phyloP scores from a whole-genome alignment of 2,113 vertebrate species.

The Sarotherodon lohbergeri region DNA sequence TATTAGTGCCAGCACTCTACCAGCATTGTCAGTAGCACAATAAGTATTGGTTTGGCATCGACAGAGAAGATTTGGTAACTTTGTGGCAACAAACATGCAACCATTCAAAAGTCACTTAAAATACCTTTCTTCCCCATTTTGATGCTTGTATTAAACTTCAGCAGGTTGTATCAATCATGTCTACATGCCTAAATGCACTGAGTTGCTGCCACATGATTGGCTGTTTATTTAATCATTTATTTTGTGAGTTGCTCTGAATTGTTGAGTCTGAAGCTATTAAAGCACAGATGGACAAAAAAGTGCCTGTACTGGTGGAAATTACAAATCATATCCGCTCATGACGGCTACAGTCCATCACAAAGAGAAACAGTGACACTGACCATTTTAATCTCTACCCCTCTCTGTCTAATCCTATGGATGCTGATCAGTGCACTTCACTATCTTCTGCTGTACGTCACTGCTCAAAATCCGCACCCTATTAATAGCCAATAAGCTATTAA shows the following conservation, averaged over 20 bases:
- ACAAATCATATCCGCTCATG: background rate
- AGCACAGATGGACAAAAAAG: background rate
- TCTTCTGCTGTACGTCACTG: constrained; percentile 14
- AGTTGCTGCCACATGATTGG: background rate
- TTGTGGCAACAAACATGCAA: background rate
- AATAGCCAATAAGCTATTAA: constrained; percentile 27
- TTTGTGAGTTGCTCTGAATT: background rate
- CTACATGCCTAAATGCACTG: background rate
- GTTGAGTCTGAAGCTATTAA: background rate
- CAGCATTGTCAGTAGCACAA: background rate
- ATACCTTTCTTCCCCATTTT: background rate
- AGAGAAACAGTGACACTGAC: background rate
- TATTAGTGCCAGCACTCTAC: background rate
- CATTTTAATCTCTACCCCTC: background rate
- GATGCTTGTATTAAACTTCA: background rate
- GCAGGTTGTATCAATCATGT: background rate
- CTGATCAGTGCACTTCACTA: constrained; percentile 4
- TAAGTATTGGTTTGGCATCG: background rate
- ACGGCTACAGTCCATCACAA: background rate
- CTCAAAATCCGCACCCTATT: constrained; percentile 37
- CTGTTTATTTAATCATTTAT: background rate
- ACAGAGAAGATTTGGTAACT: background rate
- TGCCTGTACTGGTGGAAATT: background rate
- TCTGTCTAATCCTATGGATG: background rate
- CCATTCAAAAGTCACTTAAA: background rate